These are phyloP conservation scores for Pangasianodon hypophthalmus DNA, from an alignment of 2,113 vertebrate genomes.

Conservation along the genomic window DNA sequence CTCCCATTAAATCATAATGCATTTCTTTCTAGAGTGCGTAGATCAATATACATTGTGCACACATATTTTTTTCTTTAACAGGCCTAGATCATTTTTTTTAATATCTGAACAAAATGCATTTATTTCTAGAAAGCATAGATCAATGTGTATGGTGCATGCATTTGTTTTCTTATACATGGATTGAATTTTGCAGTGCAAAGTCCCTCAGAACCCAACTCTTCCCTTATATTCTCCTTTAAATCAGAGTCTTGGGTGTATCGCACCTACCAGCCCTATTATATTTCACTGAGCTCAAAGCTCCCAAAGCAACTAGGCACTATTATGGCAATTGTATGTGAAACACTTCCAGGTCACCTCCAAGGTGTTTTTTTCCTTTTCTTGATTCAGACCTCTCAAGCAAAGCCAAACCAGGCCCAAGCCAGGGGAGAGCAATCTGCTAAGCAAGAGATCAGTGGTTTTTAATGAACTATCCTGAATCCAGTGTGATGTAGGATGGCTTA, in stretches of 20 bases:
- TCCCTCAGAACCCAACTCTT: conserved; percentile 59
- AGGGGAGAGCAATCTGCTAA: conserved; percentile 64
- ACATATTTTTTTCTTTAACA: not conserved
- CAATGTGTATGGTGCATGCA: not conserved
- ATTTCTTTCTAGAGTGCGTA: not conserved
- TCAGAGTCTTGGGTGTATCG: conserved; percentile 59
- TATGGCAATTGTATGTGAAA: conserved; percentile 63
- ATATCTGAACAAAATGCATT: not conserved
- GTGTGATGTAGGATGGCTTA: not conserved
- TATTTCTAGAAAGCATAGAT: not conserved
- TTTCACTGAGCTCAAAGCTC: conserved; percentile 59
- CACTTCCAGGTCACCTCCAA: conserved; percentile 67
- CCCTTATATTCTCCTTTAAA: conserved; percentile 66
- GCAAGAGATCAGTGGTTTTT: conserved; percentile 65
- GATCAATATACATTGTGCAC: not conserved
- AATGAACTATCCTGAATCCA: conserved; percentile 51
- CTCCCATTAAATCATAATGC: not conserved
- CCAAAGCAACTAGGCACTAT: conserved; percentile 64
- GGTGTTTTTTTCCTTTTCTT: conserved; percentile 52
- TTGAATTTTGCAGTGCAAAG: conserved; percentile 21
- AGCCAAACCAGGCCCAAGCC: conserved; percentile 53
- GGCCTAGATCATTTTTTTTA: not conserved
- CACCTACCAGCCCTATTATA: conserved; percentile 58
- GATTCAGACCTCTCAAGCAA: conserved; percentile 55
- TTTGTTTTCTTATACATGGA: conserved; percentile 50